phyloP scores from a whole-genome alignment of 2,888 invertebrate genomes.

The Polymixis flavicincta region DNA sequence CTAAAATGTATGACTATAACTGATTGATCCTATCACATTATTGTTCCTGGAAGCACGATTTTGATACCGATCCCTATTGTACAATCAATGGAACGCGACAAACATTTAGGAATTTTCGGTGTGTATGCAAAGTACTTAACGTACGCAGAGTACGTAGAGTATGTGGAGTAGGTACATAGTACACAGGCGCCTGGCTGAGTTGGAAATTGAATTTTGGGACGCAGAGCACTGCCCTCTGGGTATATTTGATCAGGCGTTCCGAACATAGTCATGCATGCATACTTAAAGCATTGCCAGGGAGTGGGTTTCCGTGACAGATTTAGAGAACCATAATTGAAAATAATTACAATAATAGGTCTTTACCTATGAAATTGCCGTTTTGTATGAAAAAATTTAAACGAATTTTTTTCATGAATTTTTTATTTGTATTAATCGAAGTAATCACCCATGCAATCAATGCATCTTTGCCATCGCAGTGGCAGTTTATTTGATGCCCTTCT shows the following conservation, averaged over 20 bases:
- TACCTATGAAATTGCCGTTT: no score
- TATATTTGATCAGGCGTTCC: slow-evolving; percentile 20
- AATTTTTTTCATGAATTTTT: no score
- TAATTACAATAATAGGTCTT: no score
- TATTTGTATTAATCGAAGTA: no score
- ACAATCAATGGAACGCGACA: background rate
- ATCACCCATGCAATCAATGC: no score
- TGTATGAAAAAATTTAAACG: no score
- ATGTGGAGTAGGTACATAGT: background rate
- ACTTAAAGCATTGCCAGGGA: background rate
- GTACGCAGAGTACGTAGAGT: background rate
- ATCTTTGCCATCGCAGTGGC: no score
- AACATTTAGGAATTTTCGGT: background rate
- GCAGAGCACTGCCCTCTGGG: slow-evolving; percentile 7
- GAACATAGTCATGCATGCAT: background rate
- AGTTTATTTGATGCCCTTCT: no score
- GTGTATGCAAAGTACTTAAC: no score
- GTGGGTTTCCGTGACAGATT: background rate
- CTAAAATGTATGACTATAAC: background rate
- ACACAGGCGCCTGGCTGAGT: slow-evolving; percentile 18
- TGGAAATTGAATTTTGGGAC: slow-evolving; percentile 18
- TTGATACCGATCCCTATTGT: background rate
- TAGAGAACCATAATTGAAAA: background rate
- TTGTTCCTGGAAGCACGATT: background rate
- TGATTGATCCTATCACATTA: background rate